Conservation (phyloP, 2,888 invertebrate species). For the Proisotoma minuta region DNA sequence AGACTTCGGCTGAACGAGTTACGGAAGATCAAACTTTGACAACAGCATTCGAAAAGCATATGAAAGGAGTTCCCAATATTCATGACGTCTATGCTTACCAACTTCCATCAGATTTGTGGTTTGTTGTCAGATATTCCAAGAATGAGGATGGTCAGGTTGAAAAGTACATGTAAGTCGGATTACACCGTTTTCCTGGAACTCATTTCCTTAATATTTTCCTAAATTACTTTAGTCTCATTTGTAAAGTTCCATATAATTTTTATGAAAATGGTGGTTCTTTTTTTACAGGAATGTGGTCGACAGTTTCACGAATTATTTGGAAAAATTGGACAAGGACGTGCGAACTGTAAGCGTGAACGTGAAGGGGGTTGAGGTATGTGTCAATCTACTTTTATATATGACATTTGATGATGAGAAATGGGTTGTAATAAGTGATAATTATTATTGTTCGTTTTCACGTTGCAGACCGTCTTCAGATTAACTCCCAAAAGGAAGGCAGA, state of each 20-base stretch:
- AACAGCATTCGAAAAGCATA: slow-evolving; percentile 45
- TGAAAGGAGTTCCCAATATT: slow-evolving; percentile 29
- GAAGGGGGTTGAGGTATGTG: slow-evolving; percentile 33
- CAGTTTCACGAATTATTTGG: slow-evolving; percentile 47
- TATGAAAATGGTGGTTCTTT: background rate
- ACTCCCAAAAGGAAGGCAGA: slow-evolving; percentile 40
- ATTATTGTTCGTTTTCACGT: no score
- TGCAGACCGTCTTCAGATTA: slow-evolving; percentile 46
- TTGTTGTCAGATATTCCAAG: slow-evolving; percentile 45
- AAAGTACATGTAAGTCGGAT: slow-evolving; percentile 46
- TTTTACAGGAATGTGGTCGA: slow-evolving; percentile 32
- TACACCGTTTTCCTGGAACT: background rate
- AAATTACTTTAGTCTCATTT: background rate
- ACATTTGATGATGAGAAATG: no score
- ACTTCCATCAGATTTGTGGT: slow-evolving; percentile 46
- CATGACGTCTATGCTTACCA: slow-evolving; percentile 47
- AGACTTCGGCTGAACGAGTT: slow-evolving; percentile 23
- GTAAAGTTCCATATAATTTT: background rate
- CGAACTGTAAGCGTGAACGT: slow-evolving; percentile 46
- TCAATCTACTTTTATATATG: no score
- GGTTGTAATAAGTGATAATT: no score
- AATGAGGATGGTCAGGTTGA: slow-evolving; percentile 43
- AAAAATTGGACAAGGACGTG: slow-evolving; percentile 45
- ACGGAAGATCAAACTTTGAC: slow-evolving; percentile 45
- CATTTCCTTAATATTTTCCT: background rate